Evolutionary conservation across 2,113 vertebrate species (phyloP).

Genomic region (Alligator mississippiensis): DNA sequence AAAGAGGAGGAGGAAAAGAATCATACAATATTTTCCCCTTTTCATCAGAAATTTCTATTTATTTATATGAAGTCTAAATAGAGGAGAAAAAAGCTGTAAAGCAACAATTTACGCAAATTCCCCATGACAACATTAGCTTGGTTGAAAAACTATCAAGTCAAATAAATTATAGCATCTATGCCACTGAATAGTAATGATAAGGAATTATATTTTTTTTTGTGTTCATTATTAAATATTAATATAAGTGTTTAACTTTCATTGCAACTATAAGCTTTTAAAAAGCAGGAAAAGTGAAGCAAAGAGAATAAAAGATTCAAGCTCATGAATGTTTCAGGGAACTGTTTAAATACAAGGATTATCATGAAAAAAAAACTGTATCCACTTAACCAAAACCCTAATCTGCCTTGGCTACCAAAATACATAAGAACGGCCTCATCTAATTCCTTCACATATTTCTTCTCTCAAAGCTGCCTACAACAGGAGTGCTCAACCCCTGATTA

Average conservation of each 20-base stretch:
- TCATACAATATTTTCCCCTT: not conserved
- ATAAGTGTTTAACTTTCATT: not conserved
- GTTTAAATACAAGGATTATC: not conserved
- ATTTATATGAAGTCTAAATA: not conserved
- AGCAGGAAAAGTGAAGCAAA: conserved; percentile 21
- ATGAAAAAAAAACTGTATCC: not conserved
- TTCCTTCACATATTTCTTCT: too few species aligned
- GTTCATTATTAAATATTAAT: conserved; percentile 6
- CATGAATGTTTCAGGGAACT: conserved; percentile 42
- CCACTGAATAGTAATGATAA: not conserved
- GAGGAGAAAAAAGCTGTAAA: not conserved
- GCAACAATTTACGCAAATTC: not conserved
- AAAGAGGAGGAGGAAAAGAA: not conserved
- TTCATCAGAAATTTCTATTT: not conserved
- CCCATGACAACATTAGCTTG: not conserved
- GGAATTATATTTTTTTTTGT: not conserved
- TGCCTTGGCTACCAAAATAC: too few species aligned
- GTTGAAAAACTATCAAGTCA: rapidly evolving
- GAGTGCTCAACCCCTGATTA: too few species aligned
- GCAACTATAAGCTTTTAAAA: not conserved
- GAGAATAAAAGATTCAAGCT: not conserved
- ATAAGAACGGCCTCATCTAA: too few species aligned
- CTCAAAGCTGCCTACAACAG: too few species aligned
- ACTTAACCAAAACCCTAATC: not conserved
- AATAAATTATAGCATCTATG: not conserved